A percentile compares a stretch with the other conserved stretches of the same genome.
Evolutionary conservation across 2,888 invertebrate genomes (phyloP).

Genomic region (Chalcosyrphus nemorum): DNA sequence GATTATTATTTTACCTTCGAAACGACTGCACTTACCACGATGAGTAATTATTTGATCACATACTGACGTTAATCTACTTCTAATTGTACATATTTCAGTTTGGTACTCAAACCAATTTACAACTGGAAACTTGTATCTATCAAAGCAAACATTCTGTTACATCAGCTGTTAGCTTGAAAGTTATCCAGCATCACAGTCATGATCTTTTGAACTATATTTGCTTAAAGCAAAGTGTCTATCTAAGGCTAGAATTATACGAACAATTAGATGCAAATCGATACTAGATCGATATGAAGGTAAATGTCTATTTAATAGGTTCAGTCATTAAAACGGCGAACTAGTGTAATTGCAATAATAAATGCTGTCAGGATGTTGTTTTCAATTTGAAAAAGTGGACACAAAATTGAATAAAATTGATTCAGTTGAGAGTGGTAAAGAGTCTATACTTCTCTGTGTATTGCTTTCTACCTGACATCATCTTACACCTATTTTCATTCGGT

Average conservation of each 20-base stretch:
- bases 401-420: too few species aligned
- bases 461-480: background rate
- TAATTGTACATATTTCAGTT: background rate
- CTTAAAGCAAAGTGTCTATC: background rate
- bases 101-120: background rate
- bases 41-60: background rate
- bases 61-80: background rate
- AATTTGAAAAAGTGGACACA: too few species aligned
- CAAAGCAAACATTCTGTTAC: background rate
- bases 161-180: background rate
- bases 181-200: conserved; percentile 1
- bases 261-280: conserved; percentile 9
- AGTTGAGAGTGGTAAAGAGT: too few species aligned
- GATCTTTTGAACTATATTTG: conserved; percentile 38
- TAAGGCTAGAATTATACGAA: background rate
- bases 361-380: background rate
- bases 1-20: background rate
- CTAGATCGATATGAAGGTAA: background rate
- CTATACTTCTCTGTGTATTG: too few species aligned
- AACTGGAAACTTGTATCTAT: background rate
- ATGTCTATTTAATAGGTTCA: background rate
- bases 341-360: background rate
- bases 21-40: background rate
- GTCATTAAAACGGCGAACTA: background rate
- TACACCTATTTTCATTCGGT: background rate